Evolutionary conservation across 2,888 invertebrate species (phyloP), one percentile per base, ranked within the genome.

Genomic region (Baccha elongata): DNA sequence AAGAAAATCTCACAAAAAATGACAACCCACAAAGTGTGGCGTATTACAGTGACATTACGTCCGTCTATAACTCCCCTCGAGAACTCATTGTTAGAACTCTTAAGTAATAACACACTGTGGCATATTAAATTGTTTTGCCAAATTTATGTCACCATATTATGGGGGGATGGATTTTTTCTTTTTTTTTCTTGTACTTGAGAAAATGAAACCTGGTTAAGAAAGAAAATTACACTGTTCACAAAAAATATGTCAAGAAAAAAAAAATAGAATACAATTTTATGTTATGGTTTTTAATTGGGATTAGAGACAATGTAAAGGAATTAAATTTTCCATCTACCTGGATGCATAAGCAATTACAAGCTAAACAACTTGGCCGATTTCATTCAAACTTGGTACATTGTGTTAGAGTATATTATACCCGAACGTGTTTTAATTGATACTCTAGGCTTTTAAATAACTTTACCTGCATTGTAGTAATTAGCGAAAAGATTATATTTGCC

Each of bases 81-180:
- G 64, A 50, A 64, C 62, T 64, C 68, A 78, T 83, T 83, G 83
- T 83, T 68, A 19, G 68, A 55, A 72, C 78, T 68, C 83, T 81
- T 81, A 83, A 83, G 78, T 83, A 83, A 83, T 83, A 86, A 86
- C 86, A 86, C 83, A 86, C 86, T 86, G 87, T 87, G 87, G 87
- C 86, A 86, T 86, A 87, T 86, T 87, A 88, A 88, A 88, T 87
- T 87, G 87, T 88, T 87, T 86, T 87, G 81, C 35, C 62, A 86
- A 87, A 88, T 88, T 87, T 88, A 88, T 88, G 87, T 87, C 87
- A 86, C 86, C 85, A 86, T 87, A 87, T 87, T 87, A 87, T 85
- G 84, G 79, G 72, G 79, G 84, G 85, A 74, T 78, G 78, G 68
- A 35, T 67, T 65, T 48, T 50, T 44, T 53, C 37, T 21, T 42